A percentile compares a stretch with the other conserved stretches of the same genome.
Conservation (phyloP, 1,140 invertebrate genomes). For the Neomicropteryx cornuta region DNA sequence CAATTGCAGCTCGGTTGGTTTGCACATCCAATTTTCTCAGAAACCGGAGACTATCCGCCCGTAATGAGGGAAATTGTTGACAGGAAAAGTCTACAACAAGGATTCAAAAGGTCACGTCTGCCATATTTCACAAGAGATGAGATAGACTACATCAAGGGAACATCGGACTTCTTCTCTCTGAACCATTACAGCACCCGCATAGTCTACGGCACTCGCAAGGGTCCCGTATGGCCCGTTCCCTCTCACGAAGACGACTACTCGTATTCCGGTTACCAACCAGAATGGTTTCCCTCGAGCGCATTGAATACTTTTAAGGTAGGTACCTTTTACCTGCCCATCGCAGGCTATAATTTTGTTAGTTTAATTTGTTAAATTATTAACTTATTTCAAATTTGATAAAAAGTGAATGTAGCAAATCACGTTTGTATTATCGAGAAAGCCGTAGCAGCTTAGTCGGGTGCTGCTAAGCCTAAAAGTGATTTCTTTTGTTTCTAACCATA, state of each 20-base stretch:
- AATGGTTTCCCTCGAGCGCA: conserved; percentile 22
- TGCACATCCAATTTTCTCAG: conserved; percentile 46
- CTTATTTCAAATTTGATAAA: too few relatives aligned
- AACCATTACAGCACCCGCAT: conserved; percentile 45
- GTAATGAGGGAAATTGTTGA: conserved; percentile 43
- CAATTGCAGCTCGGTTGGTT: conserved; percentile 50
- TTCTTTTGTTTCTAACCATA: too few relatives aligned
- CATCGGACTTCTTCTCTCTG: conserved; percentile 43
- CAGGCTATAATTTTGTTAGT: too few relatives aligned
- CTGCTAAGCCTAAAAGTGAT: too few relatives aligned
- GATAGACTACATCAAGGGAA: conserved; percentile 34
- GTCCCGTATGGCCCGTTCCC: not conserved
- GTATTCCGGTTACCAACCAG: conserved; percentile 10
- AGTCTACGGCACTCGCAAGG: conserved; percentile 6
- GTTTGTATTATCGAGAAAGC: too few relatives aligned
- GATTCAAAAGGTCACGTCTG: conserved; percentile 37
- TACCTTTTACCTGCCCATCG: too few relatives aligned
- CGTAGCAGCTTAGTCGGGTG: too few relatives aligned
- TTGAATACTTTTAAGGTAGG: too few relatives aligned
- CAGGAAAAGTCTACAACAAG: conserved; percentile 40
- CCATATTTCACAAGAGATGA: conserved; percentile 36
- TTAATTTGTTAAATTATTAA: too few relatives aligned
- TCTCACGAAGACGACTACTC: conserved; percentile 21
- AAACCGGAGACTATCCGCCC: conserved; percentile 48
- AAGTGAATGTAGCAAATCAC: too few relatives aligned